A percentile compares a stretch with the other conserved stretches of the same genome.
These are phyloP conservation scores for Taphrorychus bicolor DNA, from an alignment of 2,888 invertebrate genomes.

Conservation along the genomic window DNA sequence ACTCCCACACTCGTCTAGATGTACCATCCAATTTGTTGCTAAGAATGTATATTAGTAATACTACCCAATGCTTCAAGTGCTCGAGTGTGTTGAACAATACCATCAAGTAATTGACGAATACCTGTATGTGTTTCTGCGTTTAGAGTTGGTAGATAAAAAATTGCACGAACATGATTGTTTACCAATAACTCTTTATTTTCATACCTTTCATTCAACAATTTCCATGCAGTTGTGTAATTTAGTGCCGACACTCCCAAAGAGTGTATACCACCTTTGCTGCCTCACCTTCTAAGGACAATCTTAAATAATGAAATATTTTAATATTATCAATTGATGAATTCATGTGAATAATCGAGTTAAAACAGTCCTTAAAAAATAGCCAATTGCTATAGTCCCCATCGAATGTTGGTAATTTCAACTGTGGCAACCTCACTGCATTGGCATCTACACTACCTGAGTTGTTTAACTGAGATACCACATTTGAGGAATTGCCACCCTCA, in stretches of 20 bases:
- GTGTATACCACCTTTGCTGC: conserved; percentile 35
- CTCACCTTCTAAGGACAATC: conserved; percentile 21
- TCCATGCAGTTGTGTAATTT: conserved; percentile 40
- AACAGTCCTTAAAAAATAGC: not conserved
- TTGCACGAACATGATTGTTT: conserved; percentile 38
- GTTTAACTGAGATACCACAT: not conserved
- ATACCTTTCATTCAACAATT: conserved; percentile 37
- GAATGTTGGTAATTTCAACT: not conserved
- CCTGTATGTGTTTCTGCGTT: conserved; percentile 31
- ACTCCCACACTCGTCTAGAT: not conserved
- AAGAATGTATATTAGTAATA: not conserved
- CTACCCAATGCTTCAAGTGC: conserved; percentile 35
- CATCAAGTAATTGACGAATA: conserved; percentile 38
- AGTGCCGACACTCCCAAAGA: conserved; percentile 31
- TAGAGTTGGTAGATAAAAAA: conserved; percentile 36
- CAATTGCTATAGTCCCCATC: not conserved
- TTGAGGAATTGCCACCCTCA: too few species aligned
- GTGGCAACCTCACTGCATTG: not conserved
- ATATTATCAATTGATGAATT: not conserved
- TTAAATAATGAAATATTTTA: conserved; percentile 3
- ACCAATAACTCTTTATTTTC: conserved; percentile 39
- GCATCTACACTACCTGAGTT: not conserved
- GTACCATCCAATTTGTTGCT: not conserved
- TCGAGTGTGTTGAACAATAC: conserved; percentile 35
- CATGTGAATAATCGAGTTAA: not conserved